Evolutionary conservation across 2,113 vertebrate species (phyloP).

Genomic region (Strix uralensis): DNA sequence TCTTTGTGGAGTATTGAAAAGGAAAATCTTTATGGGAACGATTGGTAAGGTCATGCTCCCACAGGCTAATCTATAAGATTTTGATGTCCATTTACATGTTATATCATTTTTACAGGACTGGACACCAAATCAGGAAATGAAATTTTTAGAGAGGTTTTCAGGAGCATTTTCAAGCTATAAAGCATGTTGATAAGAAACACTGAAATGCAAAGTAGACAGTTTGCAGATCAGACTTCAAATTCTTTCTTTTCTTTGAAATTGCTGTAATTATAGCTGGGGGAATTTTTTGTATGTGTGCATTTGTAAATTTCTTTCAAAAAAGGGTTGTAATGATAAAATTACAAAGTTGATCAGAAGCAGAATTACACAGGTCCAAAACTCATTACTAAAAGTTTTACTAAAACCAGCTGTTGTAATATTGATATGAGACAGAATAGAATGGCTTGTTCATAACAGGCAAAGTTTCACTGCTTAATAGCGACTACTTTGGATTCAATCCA

Average conservation of each 20-base stretch:
- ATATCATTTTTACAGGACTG: not conserved
- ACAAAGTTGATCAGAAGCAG: not conserved
- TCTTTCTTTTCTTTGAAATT: not conserved
- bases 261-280: not conserved
- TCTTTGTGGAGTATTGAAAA: not conserved
- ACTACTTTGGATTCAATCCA: conserved; percentile 55
- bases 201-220: not conserved
- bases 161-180: not conserved
- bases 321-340: not conserved
- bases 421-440: conserved; percentile 20
- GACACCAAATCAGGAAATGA: not conserved
- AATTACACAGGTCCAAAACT: not conserved
- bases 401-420: conserved; percentile 48
- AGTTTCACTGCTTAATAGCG: conserved; percentile 37
- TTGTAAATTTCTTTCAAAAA: not conserved
- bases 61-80: not conserved
- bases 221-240: not conserved
- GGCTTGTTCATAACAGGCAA: conserved; percentile 37
- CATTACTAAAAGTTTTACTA: conserved; percentile 18
- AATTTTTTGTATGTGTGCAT: not conserved
- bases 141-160: not conserved
- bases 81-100: not conserved
- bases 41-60: not conserved
- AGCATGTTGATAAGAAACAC: not conserved
- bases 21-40: not conserved